phyloP scores from a whole-genome alignment of 1,140 invertebrate species.

The Drosophila tristis region DNA sequence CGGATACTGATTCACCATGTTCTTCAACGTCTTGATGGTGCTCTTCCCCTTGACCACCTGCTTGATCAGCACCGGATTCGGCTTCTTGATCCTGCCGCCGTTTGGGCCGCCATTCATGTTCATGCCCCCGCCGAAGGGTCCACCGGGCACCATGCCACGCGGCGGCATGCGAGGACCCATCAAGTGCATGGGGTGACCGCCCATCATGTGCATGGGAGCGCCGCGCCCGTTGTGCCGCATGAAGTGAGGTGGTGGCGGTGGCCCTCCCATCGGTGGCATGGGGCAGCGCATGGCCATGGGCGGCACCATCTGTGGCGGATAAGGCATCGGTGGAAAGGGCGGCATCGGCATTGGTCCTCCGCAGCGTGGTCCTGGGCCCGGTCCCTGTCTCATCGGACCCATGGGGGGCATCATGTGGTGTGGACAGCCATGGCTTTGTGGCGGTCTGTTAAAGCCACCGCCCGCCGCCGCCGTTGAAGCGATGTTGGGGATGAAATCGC shows the following conservation, averaged over 20 bases:
- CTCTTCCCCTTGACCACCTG: conserved; percentile 74
- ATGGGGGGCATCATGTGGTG: conserved; percentile 57
- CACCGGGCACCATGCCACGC: conserved; percentile 42
- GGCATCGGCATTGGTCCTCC: conserved; percentile 50
- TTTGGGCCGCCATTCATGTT: conserved; percentile 42
- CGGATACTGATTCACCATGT: conserved; percentile 82
- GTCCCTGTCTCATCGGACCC: conserved; percentile 35
- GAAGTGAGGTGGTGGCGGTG: conserved; percentile 59
- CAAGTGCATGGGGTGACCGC: conserved; percentile 62
- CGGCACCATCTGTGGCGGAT: conserved; percentile 45
- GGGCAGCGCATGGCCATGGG: conserved; percentile 53
- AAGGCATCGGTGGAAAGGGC: conserved; percentile 58
- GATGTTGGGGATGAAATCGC: conserved; percentile 47
- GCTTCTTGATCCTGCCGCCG: conserved; percentile 71
- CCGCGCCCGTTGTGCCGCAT: conserved; percentile 62
- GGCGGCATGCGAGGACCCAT: conserved; percentile 65
- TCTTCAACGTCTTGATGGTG: conserved; percentile 79
- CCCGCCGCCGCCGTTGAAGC: conserved; percentile 50
- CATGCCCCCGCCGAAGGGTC: conserved; percentile 40
- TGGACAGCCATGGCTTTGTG: conserved; percentile 29
- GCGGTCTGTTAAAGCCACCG: conserved; percentile 32
- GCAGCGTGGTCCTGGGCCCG: conserved; percentile 43
- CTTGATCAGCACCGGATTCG: conserved; percentile 70
- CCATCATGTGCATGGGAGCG: conserved; percentile 48
- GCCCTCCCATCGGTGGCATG: conserved; percentile 57